Percentiles rank a stretch among this genome's conserved stretches.
phyloP scores from a whole-genome alignment of 2,113 vertebrate genomes.

The Calidris pugnax region DNA sequence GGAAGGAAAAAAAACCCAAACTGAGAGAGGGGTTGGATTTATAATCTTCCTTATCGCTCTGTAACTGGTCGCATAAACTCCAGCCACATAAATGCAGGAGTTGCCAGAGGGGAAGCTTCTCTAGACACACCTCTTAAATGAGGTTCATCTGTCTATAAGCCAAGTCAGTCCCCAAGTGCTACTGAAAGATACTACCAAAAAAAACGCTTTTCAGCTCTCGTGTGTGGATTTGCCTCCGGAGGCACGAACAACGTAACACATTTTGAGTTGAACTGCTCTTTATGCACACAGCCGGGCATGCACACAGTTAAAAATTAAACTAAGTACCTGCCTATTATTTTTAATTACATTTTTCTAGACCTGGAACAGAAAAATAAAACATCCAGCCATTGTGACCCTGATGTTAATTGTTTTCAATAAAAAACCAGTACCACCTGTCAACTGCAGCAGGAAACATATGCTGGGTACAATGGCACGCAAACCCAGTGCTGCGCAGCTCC shows the following conservation, averaged over 20 bases:
- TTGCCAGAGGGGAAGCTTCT: background rate
- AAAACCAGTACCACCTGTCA: conserved; percentile 8
- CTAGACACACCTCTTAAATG: background rate
- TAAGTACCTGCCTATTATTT: background rate
- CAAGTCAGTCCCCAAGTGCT: background rate
- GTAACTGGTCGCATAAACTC: background rate
- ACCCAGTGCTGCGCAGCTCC: background rate
- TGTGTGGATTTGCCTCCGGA: background rate
- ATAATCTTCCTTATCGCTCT: background rate
- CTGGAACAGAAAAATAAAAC: conserved; percentile 9
- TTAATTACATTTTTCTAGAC: conserved; percentile 14
- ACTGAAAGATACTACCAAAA: background rate
- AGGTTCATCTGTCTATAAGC: background rate
- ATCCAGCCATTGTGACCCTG: background rate
- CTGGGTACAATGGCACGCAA: background rate
- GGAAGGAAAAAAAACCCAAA: background rate
- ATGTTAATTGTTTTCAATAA: conserved; percentile 34
- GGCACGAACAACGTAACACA: fast-evolving
- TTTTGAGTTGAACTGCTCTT: background rate
- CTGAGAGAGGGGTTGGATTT: background rate
- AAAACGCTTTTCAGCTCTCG: background rate
- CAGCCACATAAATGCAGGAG: background rate
- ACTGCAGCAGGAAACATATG: background rate
- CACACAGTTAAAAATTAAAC: background rate
- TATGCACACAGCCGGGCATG: background rate